Percentiles rank a stretch among this genome's conserved stretches.
These are phyloP conservation scores for Drosophila hawaiiensis DNA, from an alignment of 2,888 invertebrate genomes.

Conservation along the genomic window DNA sequence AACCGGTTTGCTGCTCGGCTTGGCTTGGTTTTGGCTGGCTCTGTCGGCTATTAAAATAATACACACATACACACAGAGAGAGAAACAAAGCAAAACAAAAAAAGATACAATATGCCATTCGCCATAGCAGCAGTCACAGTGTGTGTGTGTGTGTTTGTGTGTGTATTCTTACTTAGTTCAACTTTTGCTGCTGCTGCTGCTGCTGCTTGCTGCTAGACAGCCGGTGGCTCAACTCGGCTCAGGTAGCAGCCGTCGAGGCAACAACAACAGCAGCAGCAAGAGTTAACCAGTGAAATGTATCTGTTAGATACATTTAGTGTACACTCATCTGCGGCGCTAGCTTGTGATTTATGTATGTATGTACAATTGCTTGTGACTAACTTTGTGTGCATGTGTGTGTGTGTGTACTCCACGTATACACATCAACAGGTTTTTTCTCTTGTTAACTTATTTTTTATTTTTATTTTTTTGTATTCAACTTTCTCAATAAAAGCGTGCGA, in stretches of 20 bases:
- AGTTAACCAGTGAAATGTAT: slow-evolving; percentile 69
- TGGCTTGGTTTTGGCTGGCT: slow-evolving; percentile 40
- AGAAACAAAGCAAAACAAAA: slow-evolving; percentile 13
- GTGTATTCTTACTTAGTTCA: slow-evolving; percentile 38
- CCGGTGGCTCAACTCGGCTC: slow-evolving; percentile 58
- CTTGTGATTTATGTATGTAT: slow-evolving; percentile 64
- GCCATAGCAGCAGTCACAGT: slow-evolving; percentile 29
- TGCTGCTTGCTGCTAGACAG: slow-evolving; percentile 56
- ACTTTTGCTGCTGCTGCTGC: slow-evolving; percentile 55
- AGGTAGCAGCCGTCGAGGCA: slow-evolving; percentile 57
- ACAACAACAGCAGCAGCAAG: slow-evolving; percentile 5
- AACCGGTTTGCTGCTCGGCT: slow-evolving; percentile 66
- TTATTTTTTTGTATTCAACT: slow-evolving; percentile 26
- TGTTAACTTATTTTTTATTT: not conserved
- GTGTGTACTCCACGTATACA: not conserved
- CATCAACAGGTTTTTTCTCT: slow-evolving; percentile 63
- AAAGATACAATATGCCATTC: slow-evolving; percentile 45
- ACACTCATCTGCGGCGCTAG: slow-evolving; percentile 60
- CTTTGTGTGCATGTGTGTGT: slow-evolving; percentile 8
- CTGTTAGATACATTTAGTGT: slow-evolving; percentile 72
- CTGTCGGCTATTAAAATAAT: slow-evolving; percentile 18
- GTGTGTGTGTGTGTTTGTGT: slow-evolving; percentile 6
- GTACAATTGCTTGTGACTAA: slow-evolving; percentile 18
- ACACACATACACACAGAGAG: not conserved
- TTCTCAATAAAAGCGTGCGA: slow-evolving; percentile 48